A percentile compares a stretch with the other conserved stretches of the same genome.
These are phyloP conservation scores for Sebastes alutus DNA, from an alignment of 2,797 vertebrate genomes.

Conservation along the genomic window DNA sequence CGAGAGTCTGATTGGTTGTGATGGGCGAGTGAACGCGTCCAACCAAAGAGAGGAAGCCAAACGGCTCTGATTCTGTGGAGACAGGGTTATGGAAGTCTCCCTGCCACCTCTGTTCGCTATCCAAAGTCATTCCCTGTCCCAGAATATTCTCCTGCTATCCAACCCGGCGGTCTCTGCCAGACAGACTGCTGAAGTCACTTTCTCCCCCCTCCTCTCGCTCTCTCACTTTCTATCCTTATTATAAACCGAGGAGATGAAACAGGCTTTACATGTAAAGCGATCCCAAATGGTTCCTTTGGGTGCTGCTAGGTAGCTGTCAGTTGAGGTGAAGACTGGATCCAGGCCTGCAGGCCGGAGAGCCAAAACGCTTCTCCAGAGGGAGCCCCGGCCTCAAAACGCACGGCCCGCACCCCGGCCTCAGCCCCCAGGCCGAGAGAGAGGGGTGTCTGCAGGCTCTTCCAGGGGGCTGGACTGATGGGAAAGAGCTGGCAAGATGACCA, in stretches of 20 bases:
- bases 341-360: slow-evolving; percentile 14
- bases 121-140: slow-evolving; percentile 50
- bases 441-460: slow-evolving; percentile 66
- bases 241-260: slow-evolving; percentile 44
- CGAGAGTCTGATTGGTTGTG: slow-evolving; percentile 57
- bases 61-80: slow-evolving; percentile 44
- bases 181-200: slow-evolving; percentile 45
- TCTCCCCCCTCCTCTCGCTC: background rate
- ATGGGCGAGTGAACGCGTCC: slow-evolving; percentile 42
- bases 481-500: slow-evolving; percentile 70
- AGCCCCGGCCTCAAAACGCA: slow-evolving; percentile 24
- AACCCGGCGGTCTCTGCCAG: slow-evolving; percentile 31
- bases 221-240: slow-evolving; percentile 38
- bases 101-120: slow-evolving; percentile 46
- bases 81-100: slow-evolving; percentile 52
- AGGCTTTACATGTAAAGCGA: slow-evolving; percentile 43
- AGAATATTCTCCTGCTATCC: slow-evolving; percentile 31
- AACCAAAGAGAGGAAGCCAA: slow-evolving; percentile 41
- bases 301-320: slow-evolving; percentile 43
- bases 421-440: slow-evolving; percentile 39
- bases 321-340: slow-evolving; percentile 35
- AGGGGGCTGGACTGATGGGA: slow-evolving; percentile 83
- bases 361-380: slow-evolving; percentile 46
- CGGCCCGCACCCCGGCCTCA: slow-evolving; percentile 26
- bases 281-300: slow-evolving; percentile 46